phyloP scores from a whole-genome alignment of 2,113 vertebrate genomes.

The Reinhardtius hippoglossoides region DNA sequence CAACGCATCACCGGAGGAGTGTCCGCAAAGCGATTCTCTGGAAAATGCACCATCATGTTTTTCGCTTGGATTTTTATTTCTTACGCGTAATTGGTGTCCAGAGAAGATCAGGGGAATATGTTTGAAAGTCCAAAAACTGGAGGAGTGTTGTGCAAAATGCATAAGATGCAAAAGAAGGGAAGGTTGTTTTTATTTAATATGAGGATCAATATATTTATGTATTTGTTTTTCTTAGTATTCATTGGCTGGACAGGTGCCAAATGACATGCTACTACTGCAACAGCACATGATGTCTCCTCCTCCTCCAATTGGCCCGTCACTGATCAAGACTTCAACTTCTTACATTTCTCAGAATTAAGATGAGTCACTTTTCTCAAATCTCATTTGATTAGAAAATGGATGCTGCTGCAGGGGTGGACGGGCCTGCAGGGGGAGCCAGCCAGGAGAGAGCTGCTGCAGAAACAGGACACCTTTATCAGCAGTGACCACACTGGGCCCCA shows the following conservation, averaged over 20 bases:
- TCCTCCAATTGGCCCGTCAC: neutral
- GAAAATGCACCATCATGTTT: slow-evolving; percentile 1
- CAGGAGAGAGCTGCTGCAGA: neutral
- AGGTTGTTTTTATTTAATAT: too few relatives aligned
- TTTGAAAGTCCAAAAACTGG: neutral
- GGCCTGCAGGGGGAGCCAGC: slow-evolving; percentile 49
- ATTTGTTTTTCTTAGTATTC: slow-evolving; percentile 7
- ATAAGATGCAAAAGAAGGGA: neutral
- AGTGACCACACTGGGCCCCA: slow-evolving; percentile 60
- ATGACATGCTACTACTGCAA: neutral
- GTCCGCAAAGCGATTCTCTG: slow-evolving; percentile 3
- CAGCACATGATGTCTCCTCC: neutral
- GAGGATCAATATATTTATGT: neutral
- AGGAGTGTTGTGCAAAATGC: neutral
- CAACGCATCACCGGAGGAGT: neutral
- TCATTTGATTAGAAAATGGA: neutral
- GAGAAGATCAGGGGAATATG: neutral
- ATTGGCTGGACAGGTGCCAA: slow-evolving; percentile 2
- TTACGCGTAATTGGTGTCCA: neutral
- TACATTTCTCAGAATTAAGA: neutral
- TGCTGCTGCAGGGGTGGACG: neutral
- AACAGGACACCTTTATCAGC: slow-evolving; percentile 58
- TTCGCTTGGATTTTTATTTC: neutral
- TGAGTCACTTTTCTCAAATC: slow-evolving; percentile 2
- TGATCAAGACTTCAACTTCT: neutral